These are phyloP conservation scores for Prionchulus punctatus DNA, from an alignment of 2,888 invertebrate species.

Conservation along the genomic window DNA sequence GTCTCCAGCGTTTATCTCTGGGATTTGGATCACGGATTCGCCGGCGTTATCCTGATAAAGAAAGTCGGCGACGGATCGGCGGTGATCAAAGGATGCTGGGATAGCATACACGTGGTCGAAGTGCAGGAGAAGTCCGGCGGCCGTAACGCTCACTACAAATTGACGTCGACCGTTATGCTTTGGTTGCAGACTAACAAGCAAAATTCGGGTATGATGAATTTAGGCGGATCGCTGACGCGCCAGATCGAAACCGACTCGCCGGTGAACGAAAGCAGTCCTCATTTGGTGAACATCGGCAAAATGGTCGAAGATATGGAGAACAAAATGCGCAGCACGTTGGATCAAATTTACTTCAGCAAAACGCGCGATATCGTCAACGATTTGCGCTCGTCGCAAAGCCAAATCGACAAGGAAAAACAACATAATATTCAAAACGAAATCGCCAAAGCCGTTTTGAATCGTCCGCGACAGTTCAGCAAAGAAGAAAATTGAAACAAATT, in stretches of 20 bases:
- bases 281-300: background rate
- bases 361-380: conserved; percentile 95
- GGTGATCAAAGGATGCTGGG: conserved; percentile 99
- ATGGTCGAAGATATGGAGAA: conserved; percentile 74
- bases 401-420: background rate
- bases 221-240: conserved; percentile 91
- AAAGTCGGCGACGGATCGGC: conserved; percentile 98
- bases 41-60: conserved; percentile 90
- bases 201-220: conserved; percentile 93
- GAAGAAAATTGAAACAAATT: conserved; percentile 3
- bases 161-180: conserved; percentile 96
- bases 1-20: conserved; percentile 97
- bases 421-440: background rate
- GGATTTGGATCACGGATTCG: conserved; percentile 92
- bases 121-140: conserved; percentile 79
- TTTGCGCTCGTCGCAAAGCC: conserved; percentile 48
- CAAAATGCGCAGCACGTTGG: conserved; percentile 90
- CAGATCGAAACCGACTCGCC: conserved; percentile 41
- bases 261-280: background rate
- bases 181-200: conserved; percentile 81
- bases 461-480: background rate
- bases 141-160: conserved; percentile 84
- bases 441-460: background rate
- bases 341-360: conserved; percentile 98
- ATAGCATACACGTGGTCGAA: conserved; percentile 97